A percentile compares a stretch with the other conserved stretches of the same genome.
Evolutionary conservation across 30 jellyfish, hydroid and myxozoan genomes (phyloP).

Genomic region (Sanderia malayensis): DNA sequence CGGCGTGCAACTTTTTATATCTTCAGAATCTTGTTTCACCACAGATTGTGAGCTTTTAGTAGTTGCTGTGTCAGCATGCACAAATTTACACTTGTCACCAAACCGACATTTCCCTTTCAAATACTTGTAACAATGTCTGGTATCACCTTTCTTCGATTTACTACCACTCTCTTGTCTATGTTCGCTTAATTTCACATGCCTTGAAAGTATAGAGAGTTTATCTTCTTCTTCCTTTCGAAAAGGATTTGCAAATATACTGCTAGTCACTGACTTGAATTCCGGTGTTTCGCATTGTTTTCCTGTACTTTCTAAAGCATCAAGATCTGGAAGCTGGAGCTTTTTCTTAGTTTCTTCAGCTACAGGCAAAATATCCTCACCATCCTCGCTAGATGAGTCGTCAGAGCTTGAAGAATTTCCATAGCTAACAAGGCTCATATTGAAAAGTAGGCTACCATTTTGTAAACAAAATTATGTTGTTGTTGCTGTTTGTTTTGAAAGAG

Average conservation of each 20-base stretch:
- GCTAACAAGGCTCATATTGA: conserved; percentile 16
- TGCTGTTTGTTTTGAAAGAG: neutral
- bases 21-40: neutral
- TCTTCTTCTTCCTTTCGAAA: conserved; percentile 28
- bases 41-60: too few relatives aligned
- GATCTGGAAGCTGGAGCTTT: conserved; percentile 50
- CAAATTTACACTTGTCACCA: conserved; percentile 47
- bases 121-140: conserved; percentile 7
- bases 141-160: neutral
- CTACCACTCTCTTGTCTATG: neutral
- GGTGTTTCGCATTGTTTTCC: neutral
- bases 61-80: conserved; percentile 23
- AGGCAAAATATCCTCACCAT: neutral
- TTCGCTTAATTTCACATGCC: conserved; percentile 45
- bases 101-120: conserved; percentile 17
- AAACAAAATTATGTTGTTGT: neutral
- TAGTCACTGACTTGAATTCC: neutral
- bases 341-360: neutral
- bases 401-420: conserved; percentile 25
- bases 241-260: conserved; percentile 46
- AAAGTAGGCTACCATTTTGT: conserved; percentile 2
- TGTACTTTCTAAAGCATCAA: neutral
- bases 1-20: neutral
- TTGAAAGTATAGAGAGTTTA: conserved; percentile 25
- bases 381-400: conserved; percentile 10